Evolutionary conservation across 1,140 invertebrate species (phyloP), one percentile per base, ranked within the genome.

Genomic region (Scaptodrosophila lebanonensis): DNA sequence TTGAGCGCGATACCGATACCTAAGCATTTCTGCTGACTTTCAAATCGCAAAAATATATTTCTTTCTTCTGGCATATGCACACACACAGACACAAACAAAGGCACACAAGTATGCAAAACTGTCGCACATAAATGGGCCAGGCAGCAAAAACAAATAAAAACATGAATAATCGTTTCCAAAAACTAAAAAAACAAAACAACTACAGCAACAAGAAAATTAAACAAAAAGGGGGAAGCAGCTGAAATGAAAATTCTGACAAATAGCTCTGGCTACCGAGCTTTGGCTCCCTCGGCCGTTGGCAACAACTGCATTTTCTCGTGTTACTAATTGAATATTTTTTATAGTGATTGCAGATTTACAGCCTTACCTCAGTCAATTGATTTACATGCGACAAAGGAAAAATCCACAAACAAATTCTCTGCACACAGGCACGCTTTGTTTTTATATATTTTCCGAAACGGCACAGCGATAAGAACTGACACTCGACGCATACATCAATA

Each of bases 391-490:
- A 25, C 22, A 25, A 25, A 25, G 8, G 22, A 25, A 25, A 25
- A 25, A 25, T 4, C 3, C 3, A 4, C 22, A 25, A 25, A 25
- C 22, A 25, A 25, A 25, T 25, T 4, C 22, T 25, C 3, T 17
- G 13, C 8, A 13, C 35, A 40, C 29, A 17, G 8, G 15, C 4
- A 16, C 18, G n/a, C n/a, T 30, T 13, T n/a, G 12, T 22, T n/a
- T 8, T 16, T 43, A 15, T 42, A 4, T 18, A 18, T 27, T 38
- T 38, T 12, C 7, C 22, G 8, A 25, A 25, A 6, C 42, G 43
- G n/a, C n/a, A 47, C 44, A 58, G 47, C 53, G 60, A 63, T 58
- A 63, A 63, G 53, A 63, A 63, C 44, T 51, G n/a, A n/a, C n/a
- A n/a, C n/a, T n/a, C 53, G 39, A 45, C n/a, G 40, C 54, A 58